These are phyloP conservation scores for Psittacus erithacus DNA, from an alignment of 2,113 vertebrate genomes.

Conservation along the genomic window DNA sequence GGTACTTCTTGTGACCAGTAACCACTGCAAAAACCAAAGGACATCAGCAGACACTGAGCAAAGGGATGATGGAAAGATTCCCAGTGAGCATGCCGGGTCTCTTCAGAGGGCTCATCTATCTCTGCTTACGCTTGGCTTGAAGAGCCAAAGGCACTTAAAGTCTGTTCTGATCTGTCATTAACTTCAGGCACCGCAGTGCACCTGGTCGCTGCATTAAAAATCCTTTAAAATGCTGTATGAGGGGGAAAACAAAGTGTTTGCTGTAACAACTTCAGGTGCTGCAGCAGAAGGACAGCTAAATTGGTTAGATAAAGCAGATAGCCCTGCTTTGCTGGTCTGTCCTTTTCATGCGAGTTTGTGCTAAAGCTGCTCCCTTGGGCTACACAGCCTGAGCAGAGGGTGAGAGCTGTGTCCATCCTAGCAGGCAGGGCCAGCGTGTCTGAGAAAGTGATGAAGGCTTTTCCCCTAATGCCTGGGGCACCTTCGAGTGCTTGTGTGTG, in stretches of 20 bases:
- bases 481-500: too few relatives aligned
- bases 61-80: neutral
- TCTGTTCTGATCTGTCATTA: neutral
- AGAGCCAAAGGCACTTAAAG: neutral
- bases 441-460: neutral
- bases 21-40: neutral
- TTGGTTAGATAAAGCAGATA: neutral
- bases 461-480: neutral
- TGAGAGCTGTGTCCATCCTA: neutral
- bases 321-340: neutral
- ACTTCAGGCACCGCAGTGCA: neutral
- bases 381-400: neutral
- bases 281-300: neutral
- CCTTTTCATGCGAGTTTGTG: fast-evolving
- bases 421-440: neutral
- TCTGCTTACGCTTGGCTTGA: neutral
- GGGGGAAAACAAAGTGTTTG: neutral
- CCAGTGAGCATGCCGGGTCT: neutral
- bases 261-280: neutral
- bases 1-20: neutral
- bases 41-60: neutral
- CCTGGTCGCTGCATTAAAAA: neutral
- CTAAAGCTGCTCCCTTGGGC: neutral
- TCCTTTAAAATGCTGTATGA: neutral
- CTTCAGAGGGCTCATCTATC: neutral